phyloP scores from a whole-genome alignment of 1,140 invertebrate species.

The Brachionus manjavacas region DNA sequence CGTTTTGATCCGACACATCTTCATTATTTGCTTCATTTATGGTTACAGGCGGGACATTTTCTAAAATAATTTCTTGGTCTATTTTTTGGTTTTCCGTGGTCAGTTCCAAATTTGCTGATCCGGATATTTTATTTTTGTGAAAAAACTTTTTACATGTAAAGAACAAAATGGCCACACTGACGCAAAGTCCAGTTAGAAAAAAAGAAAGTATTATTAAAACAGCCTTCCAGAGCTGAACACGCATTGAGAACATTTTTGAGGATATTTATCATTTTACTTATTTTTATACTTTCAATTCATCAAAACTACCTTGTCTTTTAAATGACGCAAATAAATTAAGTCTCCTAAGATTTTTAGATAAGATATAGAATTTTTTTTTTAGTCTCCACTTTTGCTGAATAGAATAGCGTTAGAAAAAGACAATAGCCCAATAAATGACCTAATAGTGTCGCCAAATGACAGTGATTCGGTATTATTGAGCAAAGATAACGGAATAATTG shows the following conservation, averaged over 20 bases:
- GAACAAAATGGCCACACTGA: not conserved
- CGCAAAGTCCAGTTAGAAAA: not conserved
- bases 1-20: not conserved
- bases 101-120: not conserved
- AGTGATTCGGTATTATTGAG: not conserved
- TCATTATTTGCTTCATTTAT: not conserved
- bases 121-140: not conserved
- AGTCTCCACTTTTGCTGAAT: not conserved
- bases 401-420: not conserved
- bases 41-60: not conserved
- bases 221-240: not conserved
- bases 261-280: not conserved
- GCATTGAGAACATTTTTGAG: not conserved
- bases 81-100: not conserved
- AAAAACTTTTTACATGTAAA: not conserved
- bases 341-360: not conserved
- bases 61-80: not conserved
- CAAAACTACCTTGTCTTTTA: not conserved
- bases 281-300: not conserved
- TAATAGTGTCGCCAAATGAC: not conserved
- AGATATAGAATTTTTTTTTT: not conserved
- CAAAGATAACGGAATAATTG: not conserved
- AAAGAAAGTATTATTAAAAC: not conserved
- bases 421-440: not conserved
- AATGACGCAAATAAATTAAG: not conserved